A percentile compares a stretch with the other conserved stretches of the same genome.
These are phyloP conservation scores for Homarus gammarus DNA, from an alignment of 2,888 invertebrate genomes.

Conservation along the genomic window DNA sequence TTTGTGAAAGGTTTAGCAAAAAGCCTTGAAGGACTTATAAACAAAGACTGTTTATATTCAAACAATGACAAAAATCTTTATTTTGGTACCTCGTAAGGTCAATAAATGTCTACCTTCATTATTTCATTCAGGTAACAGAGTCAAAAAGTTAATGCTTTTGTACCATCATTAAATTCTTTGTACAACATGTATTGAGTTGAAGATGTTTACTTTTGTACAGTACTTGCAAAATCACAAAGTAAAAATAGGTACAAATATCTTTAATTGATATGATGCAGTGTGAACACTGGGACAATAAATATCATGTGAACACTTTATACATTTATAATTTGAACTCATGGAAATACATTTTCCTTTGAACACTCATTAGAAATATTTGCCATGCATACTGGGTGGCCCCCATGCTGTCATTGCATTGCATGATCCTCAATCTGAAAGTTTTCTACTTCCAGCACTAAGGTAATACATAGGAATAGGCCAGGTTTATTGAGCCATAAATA, in stretches of 20 bases:
- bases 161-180: slow-evolving; percentile 53
- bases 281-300: slow-evolving; percentile 23
- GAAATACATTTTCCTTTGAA: neutral
- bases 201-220: slow-evolving; percentile 29
- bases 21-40: slow-evolving; percentile 21
- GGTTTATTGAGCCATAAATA: slow-evolving; percentile 6
- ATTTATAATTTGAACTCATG: slow-evolving; percentile 10
- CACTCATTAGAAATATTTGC: neutral
- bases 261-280: slow-evolving; percentile 8
- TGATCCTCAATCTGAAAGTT: slow-evolving; percentile 2
- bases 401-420: slow-evolving; percentile 1
- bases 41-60: neutral
- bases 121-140: neutral
- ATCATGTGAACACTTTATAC: neutral
- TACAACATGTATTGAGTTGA: slow-evolving; percentile 17
- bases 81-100: neutral
- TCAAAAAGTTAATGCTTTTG: slow-evolving; percentile 28
- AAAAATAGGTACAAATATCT: slow-evolving; percentile 40
- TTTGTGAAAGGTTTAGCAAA: neutral
- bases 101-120: neutral
- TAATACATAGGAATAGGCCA: neutral
- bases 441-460: slow-evolving; percentile 10
- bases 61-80: neutral
- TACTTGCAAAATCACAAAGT: neutral
- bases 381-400: neutral